A percentile compares a stretch with the other conserved stretches of the same genome.
phyloP scores from a whole-genome alignment of 2,113 vertebrate species.

The Bagarius yarrelli region DNA sequence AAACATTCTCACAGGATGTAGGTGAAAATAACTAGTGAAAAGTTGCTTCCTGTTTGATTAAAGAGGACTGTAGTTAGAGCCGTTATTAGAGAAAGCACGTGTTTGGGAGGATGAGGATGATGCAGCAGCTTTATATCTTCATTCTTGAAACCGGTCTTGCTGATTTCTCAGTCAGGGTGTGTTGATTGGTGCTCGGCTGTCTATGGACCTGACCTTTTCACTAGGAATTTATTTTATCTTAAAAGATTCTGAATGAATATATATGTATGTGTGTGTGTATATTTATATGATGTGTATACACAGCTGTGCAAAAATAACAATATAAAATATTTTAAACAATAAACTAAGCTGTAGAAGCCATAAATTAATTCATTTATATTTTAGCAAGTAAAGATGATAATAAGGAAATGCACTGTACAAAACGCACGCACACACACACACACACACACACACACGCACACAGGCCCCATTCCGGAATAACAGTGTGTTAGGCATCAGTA shows the following conservation, averaged over 20 bases:
- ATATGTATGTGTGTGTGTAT: background rate
- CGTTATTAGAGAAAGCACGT: too few species aligned
- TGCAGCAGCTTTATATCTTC: background rate
- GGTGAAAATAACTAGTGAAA: background rate
- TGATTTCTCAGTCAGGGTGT: background rate
- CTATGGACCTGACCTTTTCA: constrained; percentile 54
- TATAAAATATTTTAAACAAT: constrained; percentile 74
- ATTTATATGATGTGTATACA: background rate
- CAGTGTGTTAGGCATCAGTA: background rate
- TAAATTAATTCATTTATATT: constrained; percentile 64
- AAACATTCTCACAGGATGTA: background rate
- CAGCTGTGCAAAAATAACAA: constrained; percentile 89
- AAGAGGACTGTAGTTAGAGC: background rate
- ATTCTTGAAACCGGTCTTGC: background rate
- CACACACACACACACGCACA: constrained; percentile 12
- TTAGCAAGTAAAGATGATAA: constrained; percentile 53
- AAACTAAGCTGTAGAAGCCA: constrained; percentile 70
- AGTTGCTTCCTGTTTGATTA: background rate
- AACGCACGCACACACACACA: constrained; percentile 19
- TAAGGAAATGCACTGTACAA: constrained; percentile 61
- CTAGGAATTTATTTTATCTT: constrained; percentile 53
- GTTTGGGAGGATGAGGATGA: background rate
- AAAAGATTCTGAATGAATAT: constrained; percentile 54
- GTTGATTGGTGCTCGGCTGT: constrained; percentile 23
- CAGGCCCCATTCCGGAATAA: constrained; percentile 15